Evolutionary conservation across 2,797 vertebrate species (phyloP).

Genomic region (Fistularia tabacaria): DNA sequence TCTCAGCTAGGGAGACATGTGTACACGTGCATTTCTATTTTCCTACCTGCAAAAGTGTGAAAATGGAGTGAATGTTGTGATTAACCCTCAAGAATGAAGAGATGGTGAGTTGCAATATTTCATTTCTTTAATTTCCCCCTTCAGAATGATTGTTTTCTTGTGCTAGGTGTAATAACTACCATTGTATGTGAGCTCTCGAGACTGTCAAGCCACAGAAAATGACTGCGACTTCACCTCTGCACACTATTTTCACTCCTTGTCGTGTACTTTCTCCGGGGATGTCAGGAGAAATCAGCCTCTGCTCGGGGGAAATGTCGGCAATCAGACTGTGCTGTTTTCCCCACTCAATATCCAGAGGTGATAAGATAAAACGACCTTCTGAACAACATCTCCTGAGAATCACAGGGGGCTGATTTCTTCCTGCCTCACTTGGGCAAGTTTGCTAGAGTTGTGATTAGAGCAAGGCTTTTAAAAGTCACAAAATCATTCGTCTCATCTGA

Average conservation of each 20-base stretch:
- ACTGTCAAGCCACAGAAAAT: constrained; percentile 15
- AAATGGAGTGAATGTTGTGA: constrained; percentile 32
- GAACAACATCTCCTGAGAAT: constrained; percentile 3
- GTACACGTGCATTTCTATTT: not conserved
- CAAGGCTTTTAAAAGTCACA: too few species aligned
- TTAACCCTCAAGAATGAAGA: constrained; percentile 33
- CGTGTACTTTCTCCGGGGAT: constrained; percentile 15
- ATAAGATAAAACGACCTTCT: constrained; percentile 7
- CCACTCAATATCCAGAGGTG: constrained; percentile 3
- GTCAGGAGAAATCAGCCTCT: constrained; percentile 22
- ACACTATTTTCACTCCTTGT: constrained; percentile 28
- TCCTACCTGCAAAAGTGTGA: not conserved
- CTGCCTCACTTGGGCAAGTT: not conserved
- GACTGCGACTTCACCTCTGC: constrained; percentile 9
- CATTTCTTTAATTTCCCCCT: constrained; percentile 4
- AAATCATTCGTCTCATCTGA: too few species aligned
- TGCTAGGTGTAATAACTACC: not conserved
- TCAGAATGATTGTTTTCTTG: constrained; percentile 5
- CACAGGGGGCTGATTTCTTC: not conserved
- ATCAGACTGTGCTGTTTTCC: constrained; percentile 6
- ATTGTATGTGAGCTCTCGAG: constrained; percentile 8
- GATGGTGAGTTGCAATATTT: constrained; percentile 51
- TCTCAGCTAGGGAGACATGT: too few species aligned
- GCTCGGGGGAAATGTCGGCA: constrained; percentile 26
- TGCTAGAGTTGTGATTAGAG: not conserved